Conservation (phyloP, 2,888 invertebrate species). For the Polia nebulosa region DNA sequence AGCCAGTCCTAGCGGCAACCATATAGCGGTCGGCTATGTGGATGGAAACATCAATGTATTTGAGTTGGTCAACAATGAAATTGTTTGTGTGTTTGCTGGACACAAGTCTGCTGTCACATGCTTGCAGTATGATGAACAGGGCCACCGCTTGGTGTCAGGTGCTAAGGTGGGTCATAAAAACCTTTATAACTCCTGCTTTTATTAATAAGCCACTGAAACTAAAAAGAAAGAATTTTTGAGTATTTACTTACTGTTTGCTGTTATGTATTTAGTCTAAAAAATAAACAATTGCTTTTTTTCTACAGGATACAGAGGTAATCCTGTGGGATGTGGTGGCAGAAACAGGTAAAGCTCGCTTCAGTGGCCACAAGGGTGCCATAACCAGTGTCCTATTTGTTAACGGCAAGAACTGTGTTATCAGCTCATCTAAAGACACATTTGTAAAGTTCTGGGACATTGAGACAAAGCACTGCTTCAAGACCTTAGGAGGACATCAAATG, state of each 20-base stretch:
- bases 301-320: constrained; percentile 97
- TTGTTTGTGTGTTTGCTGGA: constrained; percentile 94
- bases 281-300: constrained; percentile 61
- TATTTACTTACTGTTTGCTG: background rate
- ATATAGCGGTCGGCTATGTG: constrained; percentile 97
- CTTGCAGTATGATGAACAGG: constrained; percentile 95
- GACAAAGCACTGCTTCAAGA: constrained; percentile 98
- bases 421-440: constrained; percentile 97
- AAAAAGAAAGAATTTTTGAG: no score
- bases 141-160: constrained; percentile 97
- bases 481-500: constrained; percentile 96
- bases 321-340: constrained; percentile 98
- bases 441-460: constrained; percentile 99
- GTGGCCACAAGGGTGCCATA: constrained; percentile 97
- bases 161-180: constrained; percentile 92
- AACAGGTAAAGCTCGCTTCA: constrained; percentile 96
- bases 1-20: constrained; percentile 94
- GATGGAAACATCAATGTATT: constrained; percentile 97
- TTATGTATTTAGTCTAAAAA: no score
- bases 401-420: constrained; percentile 93
- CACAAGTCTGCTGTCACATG: constrained; percentile 96
- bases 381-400: constrained; percentile 95
- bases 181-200: background rate
- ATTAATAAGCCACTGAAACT: background rate
- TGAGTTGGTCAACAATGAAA: constrained; percentile 94